phyloP scores from a whole-genome alignment of 2,888 invertebrate genomes.

The Lasius platythorax region DNA sequence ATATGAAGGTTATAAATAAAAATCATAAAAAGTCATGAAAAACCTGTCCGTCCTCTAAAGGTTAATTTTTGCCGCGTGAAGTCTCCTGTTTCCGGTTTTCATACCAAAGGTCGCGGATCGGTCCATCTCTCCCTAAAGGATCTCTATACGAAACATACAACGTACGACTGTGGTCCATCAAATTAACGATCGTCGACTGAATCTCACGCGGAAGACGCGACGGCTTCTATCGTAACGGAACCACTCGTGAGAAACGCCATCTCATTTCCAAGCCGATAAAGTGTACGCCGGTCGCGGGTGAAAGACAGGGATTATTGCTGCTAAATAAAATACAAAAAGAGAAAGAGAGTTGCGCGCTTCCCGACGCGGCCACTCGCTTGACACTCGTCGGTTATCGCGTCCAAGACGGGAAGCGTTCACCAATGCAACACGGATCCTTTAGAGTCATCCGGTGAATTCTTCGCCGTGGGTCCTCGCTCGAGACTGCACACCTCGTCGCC shows the following conservation, averaged over 20 bases:
- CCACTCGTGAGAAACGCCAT: not conserved
- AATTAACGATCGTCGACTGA: not conserved
- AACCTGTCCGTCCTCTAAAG: no score
- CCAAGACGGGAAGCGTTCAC: not conserved
- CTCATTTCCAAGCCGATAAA: not conserved
- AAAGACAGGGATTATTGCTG: constrained; percentile 5
- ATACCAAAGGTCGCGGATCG: no score
- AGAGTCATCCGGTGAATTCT: constrained; percentile 20
- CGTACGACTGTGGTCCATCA: not conserved
- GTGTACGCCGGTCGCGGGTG: not conserved
- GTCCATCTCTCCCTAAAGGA: no score
- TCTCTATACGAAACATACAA: no score
- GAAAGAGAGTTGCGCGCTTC: not conserved
- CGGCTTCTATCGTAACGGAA: not conserved
- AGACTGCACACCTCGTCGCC: constrained; percentile 27
- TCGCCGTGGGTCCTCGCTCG: not conserved
- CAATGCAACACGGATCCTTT: constrained; percentile 19
- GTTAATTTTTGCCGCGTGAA: no score
- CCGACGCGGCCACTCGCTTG: not conserved
- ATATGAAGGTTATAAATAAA: no score
- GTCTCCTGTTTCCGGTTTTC: no score
- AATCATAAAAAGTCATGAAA: no score
- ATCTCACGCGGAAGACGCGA: not conserved
- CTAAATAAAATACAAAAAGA: not conserved
- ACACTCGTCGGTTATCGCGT: not conserved